Conservation (phyloP, 2,888 invertebrate species). For the Drosophila peninsularis region DNA sequence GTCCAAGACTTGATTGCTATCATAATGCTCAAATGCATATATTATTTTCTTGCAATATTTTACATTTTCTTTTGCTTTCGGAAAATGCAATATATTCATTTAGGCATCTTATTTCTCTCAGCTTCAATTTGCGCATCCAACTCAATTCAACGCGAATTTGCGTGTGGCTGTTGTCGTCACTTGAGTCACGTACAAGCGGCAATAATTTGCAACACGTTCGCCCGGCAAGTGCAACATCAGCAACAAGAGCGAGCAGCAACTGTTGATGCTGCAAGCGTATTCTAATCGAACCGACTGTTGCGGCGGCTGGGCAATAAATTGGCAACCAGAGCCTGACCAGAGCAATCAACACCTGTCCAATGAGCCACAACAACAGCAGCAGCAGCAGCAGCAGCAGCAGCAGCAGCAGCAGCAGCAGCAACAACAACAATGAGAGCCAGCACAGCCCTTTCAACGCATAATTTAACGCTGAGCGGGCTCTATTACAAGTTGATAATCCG, state of each 20-base stretch:
- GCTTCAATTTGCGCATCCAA: slow-evolving; percentile 15
- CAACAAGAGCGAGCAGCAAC: slow-evolving; percentile 34
- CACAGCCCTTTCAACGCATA: slow-evolving; percentile 58
- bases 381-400: slow-evolving; percentile 24
- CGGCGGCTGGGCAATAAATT: slow-evolving; percentile 48
- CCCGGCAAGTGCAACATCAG: slow-evolving; percentile 55
- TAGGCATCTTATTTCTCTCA: background rate
- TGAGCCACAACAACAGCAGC: slow-evolving; percentile 33
- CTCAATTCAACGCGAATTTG: slow-evolving; percentile 33
- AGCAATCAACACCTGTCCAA: slow-evolving; percentile 83
- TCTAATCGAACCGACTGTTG: slow-evolving; percentile 59
- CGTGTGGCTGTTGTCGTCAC: slow-evolving; percentile 57
- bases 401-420: slow-evolving; percentile 23
- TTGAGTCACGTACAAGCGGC: slow-evolving; percentile 83
- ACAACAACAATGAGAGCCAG: slow-evolving; percentile 17
- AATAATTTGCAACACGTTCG: slow-evolving; percentile 83
- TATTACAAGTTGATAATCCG: slow-evolving; percentile 77
- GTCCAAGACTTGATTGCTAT: background rate
- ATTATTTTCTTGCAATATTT: background rate
- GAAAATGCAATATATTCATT: slow-evolving; percentile 8
- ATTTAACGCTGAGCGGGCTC: slow-evolving; percentile 59
- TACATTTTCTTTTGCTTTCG: background rate
- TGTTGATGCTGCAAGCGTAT: slow-evolving; percentile 40
- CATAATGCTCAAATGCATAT: background rate
- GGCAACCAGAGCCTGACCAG: slow-evolving; percentile 48